phyloP scores from a whole-genome alignment of 2,888 invertebrate genomes.

The Eupithecia pulchellata region DNA sequence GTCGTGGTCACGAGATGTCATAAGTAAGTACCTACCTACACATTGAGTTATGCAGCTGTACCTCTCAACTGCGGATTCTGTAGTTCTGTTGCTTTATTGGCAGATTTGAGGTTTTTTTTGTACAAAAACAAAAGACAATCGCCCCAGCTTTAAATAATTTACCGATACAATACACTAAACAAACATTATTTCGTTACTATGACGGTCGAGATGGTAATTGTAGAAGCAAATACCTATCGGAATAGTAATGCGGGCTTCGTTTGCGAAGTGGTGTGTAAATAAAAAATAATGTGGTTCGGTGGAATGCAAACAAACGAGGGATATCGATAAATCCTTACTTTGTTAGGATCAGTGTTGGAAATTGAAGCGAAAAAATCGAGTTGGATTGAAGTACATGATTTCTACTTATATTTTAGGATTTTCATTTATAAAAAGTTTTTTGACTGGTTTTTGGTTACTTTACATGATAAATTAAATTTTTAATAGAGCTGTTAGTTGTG shows the following conservation, averaged over 20 bases:
- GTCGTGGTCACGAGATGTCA: too few relatives aligned
- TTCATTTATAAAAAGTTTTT: too few relatives aligned
- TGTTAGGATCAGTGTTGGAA: neutral
- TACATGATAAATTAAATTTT: too few relatives aligned
- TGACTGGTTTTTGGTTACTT: too few relatives aligned
- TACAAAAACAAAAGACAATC: too few relatives aligned
- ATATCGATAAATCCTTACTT: neutral
- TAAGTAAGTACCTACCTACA: too few relatives aligned
- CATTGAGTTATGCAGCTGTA: too few relatives aligned
- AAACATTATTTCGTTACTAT: neutral
- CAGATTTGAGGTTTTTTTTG: too few relatives aligned
- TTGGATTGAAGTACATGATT: neutral
- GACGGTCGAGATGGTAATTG: constrained; percentile 25
- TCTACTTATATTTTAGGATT: neutral
- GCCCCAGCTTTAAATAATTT: too few relatives aligned
- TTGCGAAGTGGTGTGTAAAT: neutral
- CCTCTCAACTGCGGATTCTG: too few relatives aligned
- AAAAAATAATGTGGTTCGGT: constrained; percentile 19
- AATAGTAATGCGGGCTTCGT: constrained; percentile 30
- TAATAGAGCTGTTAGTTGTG: too few relatives aligned
- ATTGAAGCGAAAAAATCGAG: neutral
- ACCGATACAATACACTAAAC: neutral
- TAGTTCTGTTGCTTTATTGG: too few relatives aligned
- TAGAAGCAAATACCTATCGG: constrained; percentile 21
- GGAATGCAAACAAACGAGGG: constrained; percentile 1